These are phyloP conservation scores for Drosophila guanche DNA, from an alignment of 1,140 invertebrate genomes.

Conservation along the genomic window DNA sequence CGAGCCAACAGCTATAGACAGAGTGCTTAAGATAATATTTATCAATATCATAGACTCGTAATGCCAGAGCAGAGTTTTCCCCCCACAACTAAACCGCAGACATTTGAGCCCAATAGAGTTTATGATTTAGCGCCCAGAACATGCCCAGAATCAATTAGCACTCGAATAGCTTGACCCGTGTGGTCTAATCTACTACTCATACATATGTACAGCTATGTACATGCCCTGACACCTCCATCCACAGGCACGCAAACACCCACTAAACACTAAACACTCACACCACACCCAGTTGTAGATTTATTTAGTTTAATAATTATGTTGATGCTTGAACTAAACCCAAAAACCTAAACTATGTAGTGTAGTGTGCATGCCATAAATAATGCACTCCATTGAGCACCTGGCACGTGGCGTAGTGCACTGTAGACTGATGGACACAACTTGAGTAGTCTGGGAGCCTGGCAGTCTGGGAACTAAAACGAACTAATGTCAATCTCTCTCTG, in stretches of 20 bases:
- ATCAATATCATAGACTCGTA: neutral
- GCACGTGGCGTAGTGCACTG: conserved; percentile 14
- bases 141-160: conserved; percentile 24
- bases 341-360: no score
- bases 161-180: conserved; percentile 10
- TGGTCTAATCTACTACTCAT: conserved; percentile 4
- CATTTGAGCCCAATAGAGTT: conserved; percentile 16
- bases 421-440: conserved; percentile 1
- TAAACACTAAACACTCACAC: conserved; percentile 19
- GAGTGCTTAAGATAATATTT: conserved; percentile 19
- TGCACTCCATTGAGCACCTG: conserved; percentile 9
- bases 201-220: conserved; percentile 7
- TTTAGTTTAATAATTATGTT: conserved; percentile 47
- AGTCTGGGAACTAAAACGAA: neutral
- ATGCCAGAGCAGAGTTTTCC: neutral
- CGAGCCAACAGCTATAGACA: neutral
- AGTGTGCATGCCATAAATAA: conserved; percentile 28
- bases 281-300: conserved; percentile 23
- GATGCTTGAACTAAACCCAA: conserved; percentile 17
- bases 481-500: conserved; percentile 17
- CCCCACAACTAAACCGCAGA: neutral
- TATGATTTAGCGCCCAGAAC: conserved; percentile 16
- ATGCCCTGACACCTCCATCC: conserved; percentile 12
- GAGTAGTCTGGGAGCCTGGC: neutral
- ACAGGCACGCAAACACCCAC: neutral